Evolutionary conservation across 1,140 invertebrate genomes (phyloP).

Genomic region (Drosophila kurseongensis): DNA sequence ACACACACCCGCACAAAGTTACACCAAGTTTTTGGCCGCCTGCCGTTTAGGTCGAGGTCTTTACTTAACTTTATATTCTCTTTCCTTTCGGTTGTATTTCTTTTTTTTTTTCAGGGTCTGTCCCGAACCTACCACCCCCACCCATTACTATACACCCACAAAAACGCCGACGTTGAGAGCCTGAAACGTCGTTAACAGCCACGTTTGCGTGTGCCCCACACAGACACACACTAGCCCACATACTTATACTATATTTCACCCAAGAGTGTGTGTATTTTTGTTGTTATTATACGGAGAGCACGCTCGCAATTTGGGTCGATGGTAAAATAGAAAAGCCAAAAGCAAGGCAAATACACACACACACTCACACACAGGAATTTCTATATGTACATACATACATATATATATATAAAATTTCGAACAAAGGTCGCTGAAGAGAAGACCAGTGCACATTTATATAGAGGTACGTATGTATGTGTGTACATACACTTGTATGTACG

Average conservation of each 20-base stretch:
- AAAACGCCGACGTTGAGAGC: constrained; percentile 60
- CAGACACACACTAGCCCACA: constrained; percentile 31
- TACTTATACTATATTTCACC: constrained; percentile 36
- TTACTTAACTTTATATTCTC: constrained; percentile 54
- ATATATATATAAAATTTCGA: constrained; percentile 60
- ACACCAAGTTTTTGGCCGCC: constrained; percentile 66
- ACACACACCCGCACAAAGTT: constrained; percentile 4
- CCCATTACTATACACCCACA: constrained; percentile 24
- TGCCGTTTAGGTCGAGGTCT: constrained; percentile 79
- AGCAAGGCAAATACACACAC: constrained; percentile 62
- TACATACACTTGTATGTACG: constrained; percentile 8
- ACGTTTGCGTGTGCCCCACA: constrained; percentile 69
- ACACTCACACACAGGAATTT: constrained; percentile 14
- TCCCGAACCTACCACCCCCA: neutral
- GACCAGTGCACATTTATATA: constrained; percentile 75
- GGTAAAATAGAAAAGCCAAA: constrained; percentile 83
- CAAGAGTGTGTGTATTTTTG: constrained; percentile 56
- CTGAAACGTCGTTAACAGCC: constrained; percentile 77
- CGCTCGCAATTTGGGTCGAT: constrained; percentile 81
- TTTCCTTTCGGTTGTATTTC: constrained; percentile 19
- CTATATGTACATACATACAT: constrained; percentile 19
- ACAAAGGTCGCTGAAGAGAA: constrained; percentile 74
- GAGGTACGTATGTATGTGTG: constrained; percentile 16
- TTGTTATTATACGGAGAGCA: constrained; percentile 61
- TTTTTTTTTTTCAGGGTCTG: constrained; percentile 54